Base-by-base conservation (phyloP, 2,113 vertebrate genomes). In the Clarias macrocephalus region DNA sequence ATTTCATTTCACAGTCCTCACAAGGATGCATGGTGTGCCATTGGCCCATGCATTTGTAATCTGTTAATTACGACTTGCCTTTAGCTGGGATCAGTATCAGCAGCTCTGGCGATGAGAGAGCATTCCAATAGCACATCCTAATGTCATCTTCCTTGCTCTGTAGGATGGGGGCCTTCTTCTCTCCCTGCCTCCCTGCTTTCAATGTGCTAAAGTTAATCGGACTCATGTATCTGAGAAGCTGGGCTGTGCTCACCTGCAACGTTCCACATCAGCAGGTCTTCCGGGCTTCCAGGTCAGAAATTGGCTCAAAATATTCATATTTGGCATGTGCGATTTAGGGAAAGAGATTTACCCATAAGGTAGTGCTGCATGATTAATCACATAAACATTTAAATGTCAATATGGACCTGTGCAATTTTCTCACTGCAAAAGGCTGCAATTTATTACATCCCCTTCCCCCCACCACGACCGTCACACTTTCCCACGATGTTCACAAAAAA, bases 81-180 rank as follows among this genome's bases (percentile, higher is more conserved):
- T 80, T 33, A 65, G 76, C 77, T 59, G 23, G 23, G 9, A 30
- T 82, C 73, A 48, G 42, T 73, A 70, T 59, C 66, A 77, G 37
- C 59, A 65, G 37, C 21, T 28, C 59, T 48, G 68, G 76, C 13
- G 72, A n/a, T 19, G 72, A 63, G 54, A 85, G 28, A 37, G 42
- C 52, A 62, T 59, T 83, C 30, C 10, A 62, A 60, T 65, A 72
- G 48, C 72, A 37, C 2, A 3, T 88, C 84, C 48, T 68, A 62
- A 19, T 83, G 79, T 83, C 28, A n/a, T 73, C 30, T 87, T 13
- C 18, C 18, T 84, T 7, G 19, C 54, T 28, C 63, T 92, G 8
- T 85, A 99, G 98, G 98, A 99, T 99, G 98, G 98, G 98, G 30
- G 97, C 98, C 0, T 99, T 99, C 94, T 99, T 99, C 94, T 99